These are phyloP conservation scores for Augiades crinisus DNA, from an alignment of 2,888 invertebrate genomes.

Conservation along the genomic window DNA sequence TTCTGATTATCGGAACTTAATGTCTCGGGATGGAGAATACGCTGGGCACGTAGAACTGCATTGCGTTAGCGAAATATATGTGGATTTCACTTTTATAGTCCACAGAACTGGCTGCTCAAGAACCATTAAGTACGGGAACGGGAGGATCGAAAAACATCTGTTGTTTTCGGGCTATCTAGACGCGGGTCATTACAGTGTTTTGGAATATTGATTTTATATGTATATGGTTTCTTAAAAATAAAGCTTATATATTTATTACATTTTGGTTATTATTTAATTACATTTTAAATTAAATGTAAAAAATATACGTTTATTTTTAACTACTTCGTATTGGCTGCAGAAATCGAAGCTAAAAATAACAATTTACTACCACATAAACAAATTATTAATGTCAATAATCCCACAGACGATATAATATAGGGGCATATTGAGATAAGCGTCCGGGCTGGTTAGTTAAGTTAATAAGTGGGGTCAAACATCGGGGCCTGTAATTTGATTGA, in stretches of 20 bases:
- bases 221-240: constrained; percentile 23
- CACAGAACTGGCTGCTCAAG: constrained; percentile 52
- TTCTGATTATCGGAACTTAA: constrained; percentile 52
- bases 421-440: constrained; percentile 22
- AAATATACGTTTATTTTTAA: no score
- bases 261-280: no score
- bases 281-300: no score
- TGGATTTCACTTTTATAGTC: constrained; percentile 61
- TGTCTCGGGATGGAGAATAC: constrained; percentile 66
- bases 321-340: no score
- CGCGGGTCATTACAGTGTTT: constrained; percentile 70
- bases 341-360: neutral
- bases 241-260: neutral
- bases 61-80: constrained; percentile 56
- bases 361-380: neutral
- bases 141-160: constrained; percentile 54
- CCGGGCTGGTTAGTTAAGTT: constrained; percentile 33
- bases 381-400: constrained; percentile 11
- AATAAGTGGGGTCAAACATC: constrained; percentile 38
- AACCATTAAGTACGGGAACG: constrained; percentile 64
- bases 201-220: constrained; percentile 50
- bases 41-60: constrained; percentile 70
- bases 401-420: constrained; percentile 12
- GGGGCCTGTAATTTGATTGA: constrained; percentile 34
- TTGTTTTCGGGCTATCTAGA: constrained; percentile 67